Evolutionary conservation across 2,888 invertebrate genomes (phyloP).

Genomic region (Andrena hattorfiana): DNA sequence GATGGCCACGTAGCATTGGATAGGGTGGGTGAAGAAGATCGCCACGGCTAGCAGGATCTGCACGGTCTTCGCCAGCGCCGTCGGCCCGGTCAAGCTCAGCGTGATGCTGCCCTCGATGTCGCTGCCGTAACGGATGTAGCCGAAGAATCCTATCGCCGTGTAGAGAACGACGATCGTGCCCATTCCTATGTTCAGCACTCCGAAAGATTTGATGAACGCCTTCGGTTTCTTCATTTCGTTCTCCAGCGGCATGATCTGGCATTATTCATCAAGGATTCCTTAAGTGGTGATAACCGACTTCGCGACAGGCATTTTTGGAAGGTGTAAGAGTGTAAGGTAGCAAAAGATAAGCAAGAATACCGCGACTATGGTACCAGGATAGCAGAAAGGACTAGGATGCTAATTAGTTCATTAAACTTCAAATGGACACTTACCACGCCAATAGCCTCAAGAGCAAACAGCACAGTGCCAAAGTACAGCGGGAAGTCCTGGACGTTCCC

Average conservation of each 20-base stretch:
- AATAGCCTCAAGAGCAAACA: slow-evolving; percentile 98
- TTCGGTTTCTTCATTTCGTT: slow-evolving; percentile 97
- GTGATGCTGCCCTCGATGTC: slow-evolving; percentile 93
- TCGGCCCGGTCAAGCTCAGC: slow-evolving; percentile 90
- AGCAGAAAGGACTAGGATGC: background rate
- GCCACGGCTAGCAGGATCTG: slow-evolving; percentile 91
- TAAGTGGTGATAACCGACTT: no score
- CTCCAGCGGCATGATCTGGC: slow-evolving; percentile 95
- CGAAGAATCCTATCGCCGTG: slow-evolving; percentile 95
- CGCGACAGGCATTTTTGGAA: background rate
- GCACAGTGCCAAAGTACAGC: slow-evolving; percentile 97
- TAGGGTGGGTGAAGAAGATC: slow-evolving; percentile 96
- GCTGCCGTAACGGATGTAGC: slow-evolving; percentile 94
- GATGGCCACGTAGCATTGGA: slow-evolving; percentile 98
- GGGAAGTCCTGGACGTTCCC: slow-evolving; percentile 91
- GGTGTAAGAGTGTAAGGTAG: background rate
- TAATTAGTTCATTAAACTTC: background rate
- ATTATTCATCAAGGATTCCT: no score
- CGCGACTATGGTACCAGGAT: no score
- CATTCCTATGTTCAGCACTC: slow-evolving; percentile 95
- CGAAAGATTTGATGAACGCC: slow-evolving; percentile 91
- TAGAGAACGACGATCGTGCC: slow-evolving; percentile 93
- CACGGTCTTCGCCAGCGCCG: slow-evolving; percentile 89
- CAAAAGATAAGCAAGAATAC: no score
- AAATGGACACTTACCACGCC: slow-evolving; percentile 90